Conservation (phyloP, 2,797 vertebrate species). For the Carapus acus region DNA sequence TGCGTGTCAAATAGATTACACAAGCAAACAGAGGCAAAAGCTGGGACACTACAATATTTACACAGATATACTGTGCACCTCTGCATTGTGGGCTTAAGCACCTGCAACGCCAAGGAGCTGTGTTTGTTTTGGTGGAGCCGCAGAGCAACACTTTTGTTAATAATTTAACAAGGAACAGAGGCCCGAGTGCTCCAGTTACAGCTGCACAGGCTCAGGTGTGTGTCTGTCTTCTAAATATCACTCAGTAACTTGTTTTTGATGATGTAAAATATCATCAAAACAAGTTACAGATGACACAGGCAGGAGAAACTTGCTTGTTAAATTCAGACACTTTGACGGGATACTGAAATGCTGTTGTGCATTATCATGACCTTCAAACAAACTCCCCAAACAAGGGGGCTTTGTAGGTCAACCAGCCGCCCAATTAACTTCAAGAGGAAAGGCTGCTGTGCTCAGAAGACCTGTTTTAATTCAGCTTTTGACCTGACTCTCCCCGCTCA, state of each 20-base stretch:
- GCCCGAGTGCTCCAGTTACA: constrained; percentile 45
- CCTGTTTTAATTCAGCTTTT: constrained; percentile 37
- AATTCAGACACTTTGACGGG: constrained; percentile 16
- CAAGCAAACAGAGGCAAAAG: constrained; percentile 1
- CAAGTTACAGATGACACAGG: constrained; percentile 29
- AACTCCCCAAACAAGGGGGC: constrained; percentile 35
- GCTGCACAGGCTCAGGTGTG: constrained; percentile 19
- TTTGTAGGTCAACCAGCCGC: constrained; percentile 19
- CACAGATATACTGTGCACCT: constrained; percentile 8
- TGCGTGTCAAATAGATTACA: background rate
- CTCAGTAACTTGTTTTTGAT: constrained; percentile 4
- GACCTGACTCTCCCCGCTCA: constrained; percentile 21
- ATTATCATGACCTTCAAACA: constrained; percentile 43
- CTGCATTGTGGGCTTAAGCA: background rate
- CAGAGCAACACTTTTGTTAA: constrained; percentile 50
- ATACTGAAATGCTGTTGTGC: constrained; percentile 9
- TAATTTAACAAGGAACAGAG: constrained; percentile 55
- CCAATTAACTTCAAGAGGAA: constrained; percentile 46
- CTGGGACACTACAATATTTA: constrained; percentile 3
- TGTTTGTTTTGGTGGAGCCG: constrained; percentile 59
- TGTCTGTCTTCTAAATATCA: constrained; percentile 3
- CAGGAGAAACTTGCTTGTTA: constrained; percentile 27
- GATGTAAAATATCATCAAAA: constrained; percentile 6
- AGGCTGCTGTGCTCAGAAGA: constrained; percentile 25
- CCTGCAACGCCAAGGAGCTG: background rate